phyloP scores from a whole-genome alignment of 2,888 invertebrate genomes.

The Epinotia bilunana region DNA sequence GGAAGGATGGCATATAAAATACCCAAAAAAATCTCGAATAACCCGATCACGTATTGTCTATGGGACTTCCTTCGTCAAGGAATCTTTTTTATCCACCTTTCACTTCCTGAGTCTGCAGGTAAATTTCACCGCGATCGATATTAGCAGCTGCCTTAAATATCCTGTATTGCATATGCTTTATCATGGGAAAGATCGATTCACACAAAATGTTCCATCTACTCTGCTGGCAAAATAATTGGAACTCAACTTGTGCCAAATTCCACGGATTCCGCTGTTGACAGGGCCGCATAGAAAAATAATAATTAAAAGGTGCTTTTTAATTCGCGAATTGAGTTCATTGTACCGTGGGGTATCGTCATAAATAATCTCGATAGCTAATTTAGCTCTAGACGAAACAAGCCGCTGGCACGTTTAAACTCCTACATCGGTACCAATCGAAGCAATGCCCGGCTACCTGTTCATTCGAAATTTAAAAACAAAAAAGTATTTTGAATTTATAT shows the following conservation, averaged over 20 bases:
- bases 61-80: slow-evolving; percentile 37
- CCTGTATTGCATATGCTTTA: slow-evolving; percentile 40
- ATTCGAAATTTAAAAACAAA: slow-evolving; percentile 63
- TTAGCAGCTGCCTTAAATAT: slow-evolving; percentile 44
- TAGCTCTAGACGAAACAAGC: slow-evolving; percentile 59
- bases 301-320: slow-evolving; percentile 17
- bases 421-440: slow-evolving; percentile 54
- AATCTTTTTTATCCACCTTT: slow-evolving; percentile 46
- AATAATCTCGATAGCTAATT: slow-evolving; percentile 55
- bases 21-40: slow-evolving; percentile 26
- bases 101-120: slow-evolving; percentile 47
- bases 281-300: neutral
- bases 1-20: slow-evolving; percentile 17
- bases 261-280: neutral
- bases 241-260: neutral
- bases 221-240: neutral
- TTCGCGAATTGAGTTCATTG: slow-evolving; percentile 18
- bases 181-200: slow-evolving; percentile 19
- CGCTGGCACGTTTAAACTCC: slow-evolving; percentile 42
- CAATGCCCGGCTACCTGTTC: slow-evolving; percentile 77
- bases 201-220: neutral
- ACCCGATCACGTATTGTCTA: slow-evolving; percentile 45
- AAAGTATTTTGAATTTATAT: slow-evolving; percentile 68
- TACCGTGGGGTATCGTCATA: slow-evolving; percentile 48
- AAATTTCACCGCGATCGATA: slow-evolving; percentile 47